These are phyloP conservation scores for Pardalotus punctatus DNA, from an alignment of 2,113 vertebrate genomes.

Conservation along the genomic window DNA sequence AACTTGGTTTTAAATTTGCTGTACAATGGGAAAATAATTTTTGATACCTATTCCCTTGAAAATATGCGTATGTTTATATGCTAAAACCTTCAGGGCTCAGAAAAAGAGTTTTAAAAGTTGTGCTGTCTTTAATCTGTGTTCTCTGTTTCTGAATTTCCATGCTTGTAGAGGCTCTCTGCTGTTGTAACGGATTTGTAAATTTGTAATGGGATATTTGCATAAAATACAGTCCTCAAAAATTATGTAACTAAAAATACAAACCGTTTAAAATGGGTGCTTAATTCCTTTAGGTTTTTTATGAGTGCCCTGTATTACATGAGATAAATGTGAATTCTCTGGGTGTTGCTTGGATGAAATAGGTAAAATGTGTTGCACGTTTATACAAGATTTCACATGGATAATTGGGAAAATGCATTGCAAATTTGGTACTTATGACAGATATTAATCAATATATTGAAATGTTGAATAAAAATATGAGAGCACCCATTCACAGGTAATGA, in stretches of 20 bases:
- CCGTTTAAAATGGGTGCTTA: fast-evolving
- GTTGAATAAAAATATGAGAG: neutral
- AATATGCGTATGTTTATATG: neutral
- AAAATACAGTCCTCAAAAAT: neutral
- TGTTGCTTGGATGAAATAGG: neutral
- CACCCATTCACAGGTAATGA: neutral
- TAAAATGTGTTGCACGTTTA: neutral
- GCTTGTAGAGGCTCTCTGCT: neutral
- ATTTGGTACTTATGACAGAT: neutral
- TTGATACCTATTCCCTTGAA: neutral
- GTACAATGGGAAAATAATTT: neutral
- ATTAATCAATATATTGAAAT: neutral
- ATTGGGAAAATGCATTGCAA: neutral
- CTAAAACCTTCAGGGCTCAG: neutral
- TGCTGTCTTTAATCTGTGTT: neutral
- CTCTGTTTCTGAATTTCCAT: neutral
- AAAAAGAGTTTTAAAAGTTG: neutral
- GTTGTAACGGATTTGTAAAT: neutral
- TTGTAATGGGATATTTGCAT: neutral
- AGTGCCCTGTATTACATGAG: neutral
- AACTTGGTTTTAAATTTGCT: fast-evolving
- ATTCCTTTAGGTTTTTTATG: neutral
- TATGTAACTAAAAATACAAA: neutral
- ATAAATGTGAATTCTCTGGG: neutral
- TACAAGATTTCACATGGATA: neutral